These are phyloP conservation scores for Colinus virginianus DNA, from an alignment of 2,113 vertebrate genomes.

Conservation along the genomic window DNA sequence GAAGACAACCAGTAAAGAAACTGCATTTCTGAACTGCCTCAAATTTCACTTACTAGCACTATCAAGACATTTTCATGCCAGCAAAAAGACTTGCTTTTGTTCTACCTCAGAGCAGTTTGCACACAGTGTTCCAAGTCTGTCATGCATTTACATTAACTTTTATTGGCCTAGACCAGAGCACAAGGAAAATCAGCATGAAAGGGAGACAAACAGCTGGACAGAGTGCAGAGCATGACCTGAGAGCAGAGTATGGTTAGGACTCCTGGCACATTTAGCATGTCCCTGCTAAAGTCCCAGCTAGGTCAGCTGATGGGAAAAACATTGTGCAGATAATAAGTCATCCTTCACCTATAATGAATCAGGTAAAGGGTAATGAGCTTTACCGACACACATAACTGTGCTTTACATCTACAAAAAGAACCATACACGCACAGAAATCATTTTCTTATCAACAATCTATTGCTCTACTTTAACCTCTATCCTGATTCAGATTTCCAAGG, in stretches of 20 bases:
- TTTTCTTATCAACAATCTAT: background rate
- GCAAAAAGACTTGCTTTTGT: accelerated
- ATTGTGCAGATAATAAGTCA: background rate
- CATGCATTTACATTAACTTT: background rate
- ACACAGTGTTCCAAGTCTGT: accelerated
- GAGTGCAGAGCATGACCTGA: too few species aligned
- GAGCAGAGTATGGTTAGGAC: background rate
- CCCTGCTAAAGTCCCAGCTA: background rate
- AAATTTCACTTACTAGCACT: accelerated
- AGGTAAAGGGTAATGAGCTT: background rate
- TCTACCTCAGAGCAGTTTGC: background rate
- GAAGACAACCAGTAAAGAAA: background rate
- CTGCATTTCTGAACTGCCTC: background rate
- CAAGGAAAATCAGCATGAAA: background rate
- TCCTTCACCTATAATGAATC: background rate
- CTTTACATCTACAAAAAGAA: background rate
- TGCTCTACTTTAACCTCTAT: background rate
- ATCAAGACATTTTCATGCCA: background rate
- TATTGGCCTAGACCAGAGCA: background rate
- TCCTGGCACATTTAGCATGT: background rate
- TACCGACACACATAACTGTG: background rate
- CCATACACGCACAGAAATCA: background rate
- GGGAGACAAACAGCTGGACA: background rate
- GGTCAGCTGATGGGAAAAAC: background rate
- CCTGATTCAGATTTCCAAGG: background rate